phyloP scores from a whole-genome alignment of 2,888 invertebrate species.

The Malacosoma neustria region DNA sequence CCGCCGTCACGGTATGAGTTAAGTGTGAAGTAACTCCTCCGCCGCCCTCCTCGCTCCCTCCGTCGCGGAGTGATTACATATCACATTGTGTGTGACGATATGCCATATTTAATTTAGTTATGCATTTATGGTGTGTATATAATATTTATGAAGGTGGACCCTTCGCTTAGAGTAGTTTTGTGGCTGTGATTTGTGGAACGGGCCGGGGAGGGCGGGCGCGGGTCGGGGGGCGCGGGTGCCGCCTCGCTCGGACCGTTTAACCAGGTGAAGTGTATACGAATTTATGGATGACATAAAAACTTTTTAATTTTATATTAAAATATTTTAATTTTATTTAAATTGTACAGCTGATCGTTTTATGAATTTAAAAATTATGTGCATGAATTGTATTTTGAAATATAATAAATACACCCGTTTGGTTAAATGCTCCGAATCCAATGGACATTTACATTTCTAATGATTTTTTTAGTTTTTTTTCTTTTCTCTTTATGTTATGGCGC shows the following conservation, averaged over 20 bases:
- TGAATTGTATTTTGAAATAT: too few relatives aligned
- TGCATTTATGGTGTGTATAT: background rate
- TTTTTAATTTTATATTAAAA: too few relatives aligned
- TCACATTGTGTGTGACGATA: background rate
- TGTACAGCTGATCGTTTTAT: too few relatives aligned
- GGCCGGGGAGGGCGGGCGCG: background rate
- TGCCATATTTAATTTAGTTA: background rate
- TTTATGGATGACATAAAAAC: too few relatives aligned
- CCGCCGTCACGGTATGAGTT: background rate
- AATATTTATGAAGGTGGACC: background rate
- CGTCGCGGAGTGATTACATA: background rate
- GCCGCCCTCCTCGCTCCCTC: background rate
- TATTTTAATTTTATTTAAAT: too few relatives aligned
- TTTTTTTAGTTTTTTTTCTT: background rate
- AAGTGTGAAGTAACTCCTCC: background rate
- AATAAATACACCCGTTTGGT: too few relatives aligned
- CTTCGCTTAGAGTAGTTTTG: background rate
- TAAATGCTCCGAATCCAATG: too few relatives aligned
- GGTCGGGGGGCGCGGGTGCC: too few relatives aligned
- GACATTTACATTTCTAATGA: too few relatives aligned
- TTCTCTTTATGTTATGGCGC: constrained; percentile 4
- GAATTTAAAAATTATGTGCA: too few relatives aligned
- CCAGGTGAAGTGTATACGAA: too few relatives aligned
- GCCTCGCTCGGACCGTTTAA: too few relatives aligned
- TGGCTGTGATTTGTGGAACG: constrained; percentile 1